A percentile compares a stretch with the other conserved stretches of the same genome.
These are phyloP conservation scores for Ianthella basta DNA, from an alignment of 37 sponge, comb jelly and placozoan species.

Conservation along the genomic window DNA sequence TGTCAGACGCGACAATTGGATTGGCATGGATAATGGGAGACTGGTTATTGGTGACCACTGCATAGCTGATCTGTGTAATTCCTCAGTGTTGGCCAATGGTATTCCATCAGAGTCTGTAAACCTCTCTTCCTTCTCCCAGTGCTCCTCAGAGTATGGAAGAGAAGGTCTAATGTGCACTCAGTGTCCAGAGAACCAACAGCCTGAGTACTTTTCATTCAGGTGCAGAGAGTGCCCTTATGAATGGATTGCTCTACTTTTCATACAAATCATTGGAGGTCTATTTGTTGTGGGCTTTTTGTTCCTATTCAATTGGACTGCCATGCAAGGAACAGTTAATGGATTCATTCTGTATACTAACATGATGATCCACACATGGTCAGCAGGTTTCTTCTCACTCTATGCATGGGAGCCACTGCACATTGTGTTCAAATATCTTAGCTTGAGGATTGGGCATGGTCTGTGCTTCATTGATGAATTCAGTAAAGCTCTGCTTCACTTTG, in stretches of 20 bases:
- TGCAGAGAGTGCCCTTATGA: not conserved
- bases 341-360: not conserved
- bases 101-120: too few species aligned
- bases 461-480: not conserved
- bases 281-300: not conserved
- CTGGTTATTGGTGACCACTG: too few species aligned
- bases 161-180: not conserved
- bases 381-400: not conserved
- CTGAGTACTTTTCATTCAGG: not conserved
- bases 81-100: too few species aligned
- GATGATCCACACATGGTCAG: not conserved
- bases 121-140: too few species aligned
- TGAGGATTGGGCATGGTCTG: not conserved
- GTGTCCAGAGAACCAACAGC: not conserved
- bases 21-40: too few species aligned
- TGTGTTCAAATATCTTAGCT: not conserved
- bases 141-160: too few species aligned
- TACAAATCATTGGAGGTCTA: not conserved
- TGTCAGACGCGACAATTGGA: too few species aligned
- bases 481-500: not conserved
- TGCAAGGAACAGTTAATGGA: not conserved
- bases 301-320: not conserved
- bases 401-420: not conserved
- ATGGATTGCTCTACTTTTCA: not conserved
- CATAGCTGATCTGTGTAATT: too few species aligned